Evolutionary conservation across 2,113 vertebrate species (phyloP), one percentile per base, ranked within the genome.

Genomic region (Xyrauchen texanus): DNA sequence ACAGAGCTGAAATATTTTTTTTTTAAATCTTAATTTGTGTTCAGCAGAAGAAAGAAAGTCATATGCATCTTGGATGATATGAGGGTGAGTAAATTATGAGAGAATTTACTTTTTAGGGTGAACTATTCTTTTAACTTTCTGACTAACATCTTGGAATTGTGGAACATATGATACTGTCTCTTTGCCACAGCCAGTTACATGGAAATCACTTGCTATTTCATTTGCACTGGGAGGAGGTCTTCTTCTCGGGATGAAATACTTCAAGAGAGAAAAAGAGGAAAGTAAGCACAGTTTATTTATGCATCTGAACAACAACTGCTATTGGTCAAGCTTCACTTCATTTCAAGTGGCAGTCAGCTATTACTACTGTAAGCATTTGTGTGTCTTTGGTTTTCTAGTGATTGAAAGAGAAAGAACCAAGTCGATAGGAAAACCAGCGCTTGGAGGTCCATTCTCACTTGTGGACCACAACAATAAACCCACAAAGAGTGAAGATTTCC

Each of bases 391-490:
- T 60, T 9, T 4, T 79, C 55, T 87, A 99, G 97, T 87, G 57
- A 82, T 98, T 13, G 95, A 98, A 83, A 95, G 90, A 77, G 92
- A 98, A 52, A 87, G 93, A 51, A 95, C 88, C 52, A 91, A 91
- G 68, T 92, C 95, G 2, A 81, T 99, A 3, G 98, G 98, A 4
- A 94, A 92, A 34, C 93, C 98, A 0, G 89, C 95, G n/a, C 92
- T 99, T 0, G 97, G 98, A 44, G 98, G 98, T 1, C 96, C 96
- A 0, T 99, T 99, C 89, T 95, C 96, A 0, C 95, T 99, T 0
- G 0, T 91, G 3, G 94, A 91, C 83, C 96, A 98, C 3, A 90
- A 93, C 58, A 95, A 94, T 16, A 93, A 95, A 60, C 92, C 93
- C 7, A 82, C 80, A 78, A 95, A 89, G 58, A 94, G 91, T 77